Percentiles rank a stretch among this genome's conserved stretches.
These are phyloP conservation scores for Novumbra hubbsi DNA, from an alignment of 2,797 vertebrate genomes.

Conservation along the genomic window DNA sequence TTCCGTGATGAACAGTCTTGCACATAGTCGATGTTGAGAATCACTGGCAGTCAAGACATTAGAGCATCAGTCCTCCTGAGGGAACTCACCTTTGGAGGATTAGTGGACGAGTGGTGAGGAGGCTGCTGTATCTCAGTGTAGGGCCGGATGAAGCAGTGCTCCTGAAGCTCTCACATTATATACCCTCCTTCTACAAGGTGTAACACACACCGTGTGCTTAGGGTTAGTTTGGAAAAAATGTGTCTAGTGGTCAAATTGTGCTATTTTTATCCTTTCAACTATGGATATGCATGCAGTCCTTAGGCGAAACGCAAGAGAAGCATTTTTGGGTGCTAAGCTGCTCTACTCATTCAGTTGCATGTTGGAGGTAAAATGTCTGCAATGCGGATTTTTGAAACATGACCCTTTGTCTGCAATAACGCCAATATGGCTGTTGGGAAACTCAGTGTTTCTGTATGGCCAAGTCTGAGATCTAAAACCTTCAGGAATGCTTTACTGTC, in stretches of 20 bases:
- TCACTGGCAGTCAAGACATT: neutral
- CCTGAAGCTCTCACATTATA: conserved; percentile 37
- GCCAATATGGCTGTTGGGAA: neutral
- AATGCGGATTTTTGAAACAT: conserved; percentile 25
- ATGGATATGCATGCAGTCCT: conserved; percentile 41
- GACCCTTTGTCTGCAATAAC: conserved; percentile 13
- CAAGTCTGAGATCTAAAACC: neutral
- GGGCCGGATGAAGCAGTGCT: conserved; percentile 25
- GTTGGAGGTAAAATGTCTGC: conserved; percentile 31
- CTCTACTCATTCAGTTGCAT: conserved; percentile 5
- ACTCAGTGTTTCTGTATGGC: conserved; percentile 1
- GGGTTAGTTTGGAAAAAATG: conserved; percentile 57
- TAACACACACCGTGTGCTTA: conserved; percentile 56
- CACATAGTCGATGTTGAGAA: neutral
- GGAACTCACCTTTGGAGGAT: conserved; percentile 53
- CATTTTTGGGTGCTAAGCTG: conserved; percentile 19
- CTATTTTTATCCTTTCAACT: conserved; percentile 60
- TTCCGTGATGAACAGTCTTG: conserved; percentile 23
- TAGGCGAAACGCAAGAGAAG: conserved; percentile 44
- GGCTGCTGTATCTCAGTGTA: conserved; percentile 46
- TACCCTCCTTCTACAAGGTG: conserved; percentile 37
- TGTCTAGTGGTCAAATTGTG: conserved; percentile 59
- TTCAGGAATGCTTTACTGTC: neutral
- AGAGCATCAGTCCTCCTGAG: neutral
- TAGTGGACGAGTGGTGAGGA: neutral